Conservation (phyloP, 2,113 vertebrate genomes). For the Dipodomys ordii region DNA sequence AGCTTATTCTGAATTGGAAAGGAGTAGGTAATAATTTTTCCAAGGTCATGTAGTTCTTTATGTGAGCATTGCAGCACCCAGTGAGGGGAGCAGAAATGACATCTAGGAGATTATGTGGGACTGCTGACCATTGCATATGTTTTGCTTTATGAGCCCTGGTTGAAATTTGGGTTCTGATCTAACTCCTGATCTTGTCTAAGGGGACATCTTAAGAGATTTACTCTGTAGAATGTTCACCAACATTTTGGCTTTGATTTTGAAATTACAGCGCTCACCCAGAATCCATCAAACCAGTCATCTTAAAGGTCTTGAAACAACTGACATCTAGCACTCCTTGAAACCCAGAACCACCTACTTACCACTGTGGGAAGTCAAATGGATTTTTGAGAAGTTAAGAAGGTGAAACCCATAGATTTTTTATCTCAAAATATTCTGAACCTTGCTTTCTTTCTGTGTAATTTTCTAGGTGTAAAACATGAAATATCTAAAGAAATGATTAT, state of each 20-base stretch:
- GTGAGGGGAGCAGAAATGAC: background rate
- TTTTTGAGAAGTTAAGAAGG: background rate
- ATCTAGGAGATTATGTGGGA: background rate
- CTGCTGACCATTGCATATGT: background rate
- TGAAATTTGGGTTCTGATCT: background rate
- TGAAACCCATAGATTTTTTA: background rate
- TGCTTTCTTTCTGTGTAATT: background rate
- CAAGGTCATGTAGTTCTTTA: background rate
- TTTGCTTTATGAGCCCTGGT: background rate
- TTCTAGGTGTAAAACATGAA: conserved; percentile 32
- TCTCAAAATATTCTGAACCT: conserved; percentile 1
- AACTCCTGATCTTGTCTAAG: background rate
- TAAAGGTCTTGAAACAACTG: background rate
- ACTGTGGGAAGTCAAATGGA: background rate
- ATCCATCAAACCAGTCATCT: background rate
- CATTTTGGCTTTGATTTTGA: background rate
- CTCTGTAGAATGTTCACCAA: background rate
- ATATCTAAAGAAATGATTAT: conserved; percentile 39
- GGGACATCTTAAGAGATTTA: background rate
- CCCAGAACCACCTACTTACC: background rate
- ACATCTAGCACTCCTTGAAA: background rate
- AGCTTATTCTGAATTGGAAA: background rate
- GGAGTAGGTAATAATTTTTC: background rate
- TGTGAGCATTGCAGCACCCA: background rate
- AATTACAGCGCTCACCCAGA: background rate